Conservation (phyloP, 2,797 vertebrate species). For the Poecilia velifera region DNA sequence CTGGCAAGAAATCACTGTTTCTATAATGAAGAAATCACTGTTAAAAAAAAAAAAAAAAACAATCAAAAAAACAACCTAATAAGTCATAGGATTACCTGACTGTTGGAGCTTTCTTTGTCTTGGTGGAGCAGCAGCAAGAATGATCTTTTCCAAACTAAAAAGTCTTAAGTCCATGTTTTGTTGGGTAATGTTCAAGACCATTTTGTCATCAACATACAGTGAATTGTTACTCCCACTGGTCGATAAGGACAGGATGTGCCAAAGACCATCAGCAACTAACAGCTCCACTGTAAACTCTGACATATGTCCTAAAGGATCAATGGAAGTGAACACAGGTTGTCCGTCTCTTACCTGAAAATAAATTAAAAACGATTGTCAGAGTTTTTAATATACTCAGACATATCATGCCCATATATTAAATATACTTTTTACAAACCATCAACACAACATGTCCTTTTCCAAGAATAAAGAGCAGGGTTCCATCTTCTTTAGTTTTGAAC, state of each 20-base stretch:
- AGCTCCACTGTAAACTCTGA: slow-evolving; percentile 61
- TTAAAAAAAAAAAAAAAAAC: not conserved
- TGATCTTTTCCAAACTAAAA: slow-evolving; percentile 64
- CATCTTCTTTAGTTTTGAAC: slow-evolving; percentile 73
- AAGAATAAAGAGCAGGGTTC: slow-evolving; percentile 67
- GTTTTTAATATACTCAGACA: not conserved
- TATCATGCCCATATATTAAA: slow-evolving; percentile 1
- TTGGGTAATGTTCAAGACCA: slow-evolving; percentile 65
- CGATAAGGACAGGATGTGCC: slow-evolving; percentile 75
- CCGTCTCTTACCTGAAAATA: slow-evolving; percentile 72
- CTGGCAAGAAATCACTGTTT: not conserved
- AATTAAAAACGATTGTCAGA: not conserved
- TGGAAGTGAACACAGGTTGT: slow-evolving; percentile 63
- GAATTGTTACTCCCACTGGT: slow-evolving; percentile 42
- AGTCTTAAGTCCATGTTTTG: slow-evolving; percentile 57
- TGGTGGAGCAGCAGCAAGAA: slow-evolving; percentile 60
- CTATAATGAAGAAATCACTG: not conserved
- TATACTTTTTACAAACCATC: slow-evolving; percentile 52
- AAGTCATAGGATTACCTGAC: slow-evolving; percentile 56
- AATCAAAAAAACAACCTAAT: not conserved
- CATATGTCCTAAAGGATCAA: slow-evolving; percentile 57
- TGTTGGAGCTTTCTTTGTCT: slow-evolving; percentile 40
- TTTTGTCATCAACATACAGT: slow-evolving; percentile 67
- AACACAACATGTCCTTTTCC: slow-evolving; percentile 56
- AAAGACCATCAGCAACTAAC: slow-evolving; percentile 73